Evolutionary conservation across 2,888 invertebrate species (phyloP).

Genomic region (Mimumesa dahlbomi): DNA sequence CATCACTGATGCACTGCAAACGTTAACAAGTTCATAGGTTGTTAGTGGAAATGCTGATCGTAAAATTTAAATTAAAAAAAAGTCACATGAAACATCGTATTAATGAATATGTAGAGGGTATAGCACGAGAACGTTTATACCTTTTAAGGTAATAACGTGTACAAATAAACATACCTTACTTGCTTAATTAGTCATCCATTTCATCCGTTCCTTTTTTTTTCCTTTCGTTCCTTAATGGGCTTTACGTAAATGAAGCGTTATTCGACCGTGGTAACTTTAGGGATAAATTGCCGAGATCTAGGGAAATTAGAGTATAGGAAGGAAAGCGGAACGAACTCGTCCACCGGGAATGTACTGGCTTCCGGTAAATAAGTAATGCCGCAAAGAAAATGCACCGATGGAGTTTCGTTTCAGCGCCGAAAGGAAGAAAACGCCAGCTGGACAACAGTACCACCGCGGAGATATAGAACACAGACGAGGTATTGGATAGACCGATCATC

Average conservation of each 20-base stretch:
- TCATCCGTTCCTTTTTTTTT: not conserved
- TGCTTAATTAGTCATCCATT: not conserved
- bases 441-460: constrained; percentile 21
- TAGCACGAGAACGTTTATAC: too few species aligned
- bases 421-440: constrained; percentile 8
- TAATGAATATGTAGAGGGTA: too few species aligned
- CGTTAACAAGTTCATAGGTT: too few species aligned
- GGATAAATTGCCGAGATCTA: constrained; percentile 10
- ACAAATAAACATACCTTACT: not conserved
- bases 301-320: not conserved
- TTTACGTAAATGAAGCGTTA: constrained; percentile 8
- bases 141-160: too few species aligned
- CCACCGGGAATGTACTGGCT: constrained; percentile 13
- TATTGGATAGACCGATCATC: too few species aligned
- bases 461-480: too few species aligned
- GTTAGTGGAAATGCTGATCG: too few species aligned
- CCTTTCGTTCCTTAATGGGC: not conserved
- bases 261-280: not conserved
- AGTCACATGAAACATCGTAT: too few species aligned
- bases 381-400: constrained; percentile 7
- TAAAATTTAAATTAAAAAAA: too few species aligned
- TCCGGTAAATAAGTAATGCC: constrained; percentile 42
- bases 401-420: constrained; percentile 15
- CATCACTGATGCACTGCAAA: too few species aligned
- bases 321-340: constrained; percentile 21